Conservation (phyloP, 2,888 invertebrate species). For the Apomyelois bistriatella region DNA sequence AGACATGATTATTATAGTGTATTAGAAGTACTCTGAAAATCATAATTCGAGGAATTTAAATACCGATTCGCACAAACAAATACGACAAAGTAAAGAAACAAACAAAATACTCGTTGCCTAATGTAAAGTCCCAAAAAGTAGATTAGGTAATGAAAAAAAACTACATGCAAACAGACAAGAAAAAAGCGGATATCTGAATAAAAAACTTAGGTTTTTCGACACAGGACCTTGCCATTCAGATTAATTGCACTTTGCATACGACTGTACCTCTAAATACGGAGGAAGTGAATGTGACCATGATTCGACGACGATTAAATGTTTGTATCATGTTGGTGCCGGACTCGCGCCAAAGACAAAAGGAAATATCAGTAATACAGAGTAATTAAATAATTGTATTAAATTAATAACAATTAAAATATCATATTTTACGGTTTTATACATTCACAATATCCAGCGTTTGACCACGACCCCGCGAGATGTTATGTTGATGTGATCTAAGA, state of each 20-base stretch:
- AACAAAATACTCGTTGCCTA: no score
- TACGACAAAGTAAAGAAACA: neutral
- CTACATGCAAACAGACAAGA: neutral
- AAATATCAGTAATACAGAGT: neutral
- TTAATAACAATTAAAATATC: no score
- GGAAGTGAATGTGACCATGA: constrained; percentile 53
- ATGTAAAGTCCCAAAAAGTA: no score
- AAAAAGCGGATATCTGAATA: neutral
- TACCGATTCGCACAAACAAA: no score
- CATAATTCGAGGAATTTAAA: no score
- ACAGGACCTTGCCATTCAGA: neutral
- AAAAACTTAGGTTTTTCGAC: neutral
- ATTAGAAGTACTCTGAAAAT: no score
- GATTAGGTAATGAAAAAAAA: no score
- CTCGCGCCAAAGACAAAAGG: neutral
- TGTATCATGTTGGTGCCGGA: neutral
- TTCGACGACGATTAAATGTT: constrained; percentile 12
- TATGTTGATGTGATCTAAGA: no score
- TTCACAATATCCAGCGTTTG: no score
- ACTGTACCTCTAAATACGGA: constrained; percentile 16
- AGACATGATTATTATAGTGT: no score
- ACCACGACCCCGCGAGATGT: no score
- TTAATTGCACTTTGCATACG: constrained; percentile 3
- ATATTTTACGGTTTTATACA: no score
- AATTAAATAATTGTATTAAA: neutral